These are phyloP conservation scores for Galemys pyrenaicus DNA, from an alignment of 2,113 vertebrate genomes.

Conservation along the genomic window DNA sequence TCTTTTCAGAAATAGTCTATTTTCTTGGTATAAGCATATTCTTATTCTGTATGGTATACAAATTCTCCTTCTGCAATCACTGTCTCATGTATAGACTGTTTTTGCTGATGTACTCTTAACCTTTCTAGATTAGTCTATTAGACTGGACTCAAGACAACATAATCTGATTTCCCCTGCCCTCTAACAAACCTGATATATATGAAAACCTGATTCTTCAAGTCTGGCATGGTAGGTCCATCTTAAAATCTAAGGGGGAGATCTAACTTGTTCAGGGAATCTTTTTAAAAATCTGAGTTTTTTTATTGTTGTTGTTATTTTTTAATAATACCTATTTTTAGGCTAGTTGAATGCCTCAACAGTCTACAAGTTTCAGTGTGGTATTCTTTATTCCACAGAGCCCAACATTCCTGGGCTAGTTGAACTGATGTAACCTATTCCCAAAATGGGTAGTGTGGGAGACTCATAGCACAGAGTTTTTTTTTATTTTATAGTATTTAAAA, in stretches of 20 bases:
- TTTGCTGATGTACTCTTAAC: background rate
- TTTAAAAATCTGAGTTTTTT: background rate
- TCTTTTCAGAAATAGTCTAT: background rate
- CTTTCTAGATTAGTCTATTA: background rate
- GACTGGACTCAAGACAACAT: background rate
- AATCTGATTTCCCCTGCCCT: background rate
- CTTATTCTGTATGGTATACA: background rate
- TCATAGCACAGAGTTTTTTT: background rate
- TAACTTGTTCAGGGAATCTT: background rate
- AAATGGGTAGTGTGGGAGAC: fast-evolving
- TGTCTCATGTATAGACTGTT: background rate
- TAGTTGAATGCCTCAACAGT: background rate
- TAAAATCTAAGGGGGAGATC: background rate
- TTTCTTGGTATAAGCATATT: background rate
- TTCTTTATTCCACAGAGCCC: too few species aligned
- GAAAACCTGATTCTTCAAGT: background rate
- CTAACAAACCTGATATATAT: background rate
- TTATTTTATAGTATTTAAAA: too few species aligned
- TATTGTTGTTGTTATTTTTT: background rate
- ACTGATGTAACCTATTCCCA: background rate
- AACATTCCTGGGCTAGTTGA: too few species aligned
- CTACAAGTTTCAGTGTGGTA: too few species aligned
- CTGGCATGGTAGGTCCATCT: background rate
- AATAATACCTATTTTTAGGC: background rate
- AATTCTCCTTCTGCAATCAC: background rate